Conservation (phyloP, 1,140 invertebrate genomes). For the Monomorium pharaonis region DNA sequence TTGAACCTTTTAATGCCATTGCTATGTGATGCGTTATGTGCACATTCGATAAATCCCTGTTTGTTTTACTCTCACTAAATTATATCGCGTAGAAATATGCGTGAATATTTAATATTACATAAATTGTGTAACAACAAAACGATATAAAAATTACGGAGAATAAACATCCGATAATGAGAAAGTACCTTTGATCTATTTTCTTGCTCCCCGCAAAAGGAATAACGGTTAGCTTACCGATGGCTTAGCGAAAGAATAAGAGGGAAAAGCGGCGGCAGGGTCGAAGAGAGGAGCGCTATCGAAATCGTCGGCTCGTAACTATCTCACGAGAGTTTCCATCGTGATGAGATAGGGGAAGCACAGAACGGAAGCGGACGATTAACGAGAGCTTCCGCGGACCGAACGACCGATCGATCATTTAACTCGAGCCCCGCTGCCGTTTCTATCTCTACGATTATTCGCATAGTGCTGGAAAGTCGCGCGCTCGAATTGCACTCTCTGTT, state of each 20-base stretch:
- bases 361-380: conserved; percentile 76
- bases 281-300: conserved; percentile 19
- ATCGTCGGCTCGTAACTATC: conserved; percentile 63
- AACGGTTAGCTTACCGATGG: background rate
- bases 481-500: conserved; percentile 33
- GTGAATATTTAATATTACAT: background rate
- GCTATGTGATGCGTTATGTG: conserved; percentile 6
- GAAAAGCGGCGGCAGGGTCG: background rate
- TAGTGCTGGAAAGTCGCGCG: conserved; percentile 53
- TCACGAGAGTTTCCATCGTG: conserved; percentile 60
- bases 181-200: conserved; percentile 64
- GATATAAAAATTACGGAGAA: background rate
- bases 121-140: background rate
- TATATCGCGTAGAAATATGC: conserved; percentile 6
- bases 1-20: conserved; percentile 3
- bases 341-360: conserved; percentile 44
- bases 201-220: conserved; percentile 15
- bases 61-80: conserved; percentile 24
- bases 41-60: conserved; percentile 1
- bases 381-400: conserved; percentile 73
- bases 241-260: background rate
- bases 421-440: conserved; percentile 29
- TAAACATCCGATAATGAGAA: conserved; percentile 55
- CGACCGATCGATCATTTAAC: conserved; percentile 62
- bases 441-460: conserved; percentile 58